Conservation (phyloP, 2,113 vertebrate species). For the Hemibagrus wyckioides region DNA sequence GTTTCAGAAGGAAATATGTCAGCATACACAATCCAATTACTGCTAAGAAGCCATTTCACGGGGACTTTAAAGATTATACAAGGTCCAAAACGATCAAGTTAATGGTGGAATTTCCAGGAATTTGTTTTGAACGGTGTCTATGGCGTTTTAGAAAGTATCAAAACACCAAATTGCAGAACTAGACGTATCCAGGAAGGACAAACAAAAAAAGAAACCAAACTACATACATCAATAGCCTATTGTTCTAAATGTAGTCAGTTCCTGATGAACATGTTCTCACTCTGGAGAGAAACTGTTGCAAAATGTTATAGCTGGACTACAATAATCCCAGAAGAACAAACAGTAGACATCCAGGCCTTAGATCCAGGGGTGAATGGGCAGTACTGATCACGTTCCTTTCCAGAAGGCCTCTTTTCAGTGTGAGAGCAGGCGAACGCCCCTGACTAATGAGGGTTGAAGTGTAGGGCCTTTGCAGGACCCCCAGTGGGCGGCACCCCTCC, state of each 20-base stretch:
- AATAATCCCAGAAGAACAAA: constrained; percentile 1
- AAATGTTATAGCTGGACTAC: neutral
- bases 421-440: constrained; percentile 67
- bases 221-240: constrained; percentile 60
- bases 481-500: constrained; percentile 68
- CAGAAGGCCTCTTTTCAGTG: constrained; percentile 70
- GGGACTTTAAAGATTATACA: neutral
- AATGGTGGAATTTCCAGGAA: neutral
- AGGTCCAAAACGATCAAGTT: neutral
- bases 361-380: constrained; percentile 62
- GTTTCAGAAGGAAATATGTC: neutral
- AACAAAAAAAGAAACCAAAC: constrained; percentile 47
- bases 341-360: constrained; percentile 55
- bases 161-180: constrained; percentile 26
- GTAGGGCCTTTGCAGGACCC: constrained; percentile 70
- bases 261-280: constrained; percentile 53
- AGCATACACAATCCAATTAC: neutral
- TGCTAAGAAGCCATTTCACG: neutral
- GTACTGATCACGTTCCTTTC: constrained; percentile 59
- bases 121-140: neutral
- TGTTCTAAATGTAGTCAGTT: constrained; percentile 54
- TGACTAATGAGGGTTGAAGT: constrained; percentile 79
- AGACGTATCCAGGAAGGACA: constrained; percentile 51
- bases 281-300: constrained; percentile 26
- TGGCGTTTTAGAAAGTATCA: constrained; percentile 35